Evolutionary conservation across 2,113 vertebrate species (phyloP).

Genomic region (Ochotona princeps): DNA sequence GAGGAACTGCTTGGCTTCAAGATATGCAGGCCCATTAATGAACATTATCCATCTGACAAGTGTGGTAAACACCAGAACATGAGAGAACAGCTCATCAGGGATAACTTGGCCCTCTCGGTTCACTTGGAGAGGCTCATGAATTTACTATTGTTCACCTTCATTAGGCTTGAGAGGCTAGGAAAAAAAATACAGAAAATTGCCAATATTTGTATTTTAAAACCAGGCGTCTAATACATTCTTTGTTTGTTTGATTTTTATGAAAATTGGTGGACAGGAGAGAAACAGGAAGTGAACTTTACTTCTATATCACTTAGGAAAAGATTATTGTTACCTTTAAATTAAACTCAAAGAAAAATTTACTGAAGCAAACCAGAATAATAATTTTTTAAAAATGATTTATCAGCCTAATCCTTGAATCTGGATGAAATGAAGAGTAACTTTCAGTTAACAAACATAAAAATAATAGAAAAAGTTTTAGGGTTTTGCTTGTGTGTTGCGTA

Average conservation of each 20-base stretch:
- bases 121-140: constrained; percentile 55
- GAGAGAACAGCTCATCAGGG: constrained; percentile 42
- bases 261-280: constrained; percentile 46
- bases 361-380: not conserved
- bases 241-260: not conserved
- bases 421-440: too few relatives aligned
- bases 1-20: constrained; percentile 68
- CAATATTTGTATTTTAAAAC: constrained; percentile 77
- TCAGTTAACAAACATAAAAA: too few relatives aligned
- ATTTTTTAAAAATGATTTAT: too few relatives aligned
- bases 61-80: constrained; percentile 76
- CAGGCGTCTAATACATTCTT: not conserved
- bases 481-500: too few relatives aligned
- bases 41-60: constrained; percentile 74
- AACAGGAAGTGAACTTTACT: not conserved
- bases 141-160: constrained; percentile 72
- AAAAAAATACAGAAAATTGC: constrained; percentile 34
- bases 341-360: not conserved
- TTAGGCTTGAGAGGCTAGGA: constrained; percentile 34
- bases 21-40: constrained; percentile 69
- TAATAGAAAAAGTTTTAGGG: too few relatives aligned
- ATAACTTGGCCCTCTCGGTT: constrained; percentile 26
- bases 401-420: too few relatives aligned
- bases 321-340: not conserved
- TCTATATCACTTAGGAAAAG: constrained; percentile 3